These are phyloP conservation scores for Vireo griseus DNA, from an alignment of 2,797 vertebrate genomes.

Conservation along the genomic window DNA sequence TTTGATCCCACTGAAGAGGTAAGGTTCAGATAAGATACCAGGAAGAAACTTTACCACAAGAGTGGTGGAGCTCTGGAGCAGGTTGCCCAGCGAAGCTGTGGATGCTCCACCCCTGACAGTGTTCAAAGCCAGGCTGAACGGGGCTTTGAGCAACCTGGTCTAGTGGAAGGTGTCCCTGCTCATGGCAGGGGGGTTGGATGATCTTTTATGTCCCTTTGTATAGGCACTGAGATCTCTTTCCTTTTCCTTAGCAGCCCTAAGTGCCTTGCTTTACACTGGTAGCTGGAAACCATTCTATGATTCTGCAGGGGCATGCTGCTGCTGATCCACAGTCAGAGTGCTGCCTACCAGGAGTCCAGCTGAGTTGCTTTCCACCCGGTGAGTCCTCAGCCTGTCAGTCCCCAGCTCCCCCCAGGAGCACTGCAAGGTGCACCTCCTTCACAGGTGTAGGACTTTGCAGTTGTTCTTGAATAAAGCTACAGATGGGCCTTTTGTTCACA, in stretches of 20 bases:
- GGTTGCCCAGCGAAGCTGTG: not conserved
- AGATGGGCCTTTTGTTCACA: not conserved
- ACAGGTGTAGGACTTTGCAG: not conserved
- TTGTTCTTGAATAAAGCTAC: not conserved
- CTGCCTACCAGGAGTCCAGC: not conserved
- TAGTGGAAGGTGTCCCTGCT: not conserved
- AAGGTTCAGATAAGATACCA: not conserved
- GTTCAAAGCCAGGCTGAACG: not conserved
- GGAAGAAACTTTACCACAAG: not conserved
- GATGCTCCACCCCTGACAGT: not conserved
- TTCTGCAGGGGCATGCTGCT: not conserved
- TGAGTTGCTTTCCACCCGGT: not conserved
- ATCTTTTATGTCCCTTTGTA: not conserved
- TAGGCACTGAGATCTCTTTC: not conserved
- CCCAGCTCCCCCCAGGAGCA: not conserved
- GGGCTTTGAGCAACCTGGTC: not conserved
- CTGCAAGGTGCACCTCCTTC: not conserved
- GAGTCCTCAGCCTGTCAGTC: not conserved
- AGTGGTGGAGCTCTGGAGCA: not conserved
- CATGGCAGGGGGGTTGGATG: fast-evolving
- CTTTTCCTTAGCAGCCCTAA: not conserved
- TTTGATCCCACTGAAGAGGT: not conserved
- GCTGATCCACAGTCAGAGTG: not conserved
- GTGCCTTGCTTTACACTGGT: not conserved
- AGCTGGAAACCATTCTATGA: not conserved